phyloP scores from a whole-genome alignment of 2,888 invertebrate species.

The Junonia oenone region DNA sequence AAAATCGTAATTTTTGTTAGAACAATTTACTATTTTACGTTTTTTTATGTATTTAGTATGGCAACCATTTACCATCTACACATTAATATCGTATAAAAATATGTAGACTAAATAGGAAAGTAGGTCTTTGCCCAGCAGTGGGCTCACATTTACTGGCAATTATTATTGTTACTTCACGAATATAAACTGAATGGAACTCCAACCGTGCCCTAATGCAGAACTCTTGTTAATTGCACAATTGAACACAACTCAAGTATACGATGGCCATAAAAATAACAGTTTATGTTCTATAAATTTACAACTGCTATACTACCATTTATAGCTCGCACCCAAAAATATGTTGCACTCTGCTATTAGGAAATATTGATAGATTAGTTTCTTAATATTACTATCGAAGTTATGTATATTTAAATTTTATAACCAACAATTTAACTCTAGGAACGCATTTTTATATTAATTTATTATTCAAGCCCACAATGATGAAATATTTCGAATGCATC shows the following conservation, averaged over 20 bases:
- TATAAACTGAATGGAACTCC: background rate
- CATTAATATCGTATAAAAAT: background rate
- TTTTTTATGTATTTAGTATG: too few relatives aligned
- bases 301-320: conserved; percentile 8
- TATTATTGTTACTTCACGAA: background rate
- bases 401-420: background rate
- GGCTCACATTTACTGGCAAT: background rate
- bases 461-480: background rate
- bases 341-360: background rate
- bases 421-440: background rate
- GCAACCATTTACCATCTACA: too few relatives aligned
- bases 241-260: conserved; percentile 13
- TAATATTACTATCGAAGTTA: background rate
- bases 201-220: conserved; percentile 19
- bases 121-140: background rate
- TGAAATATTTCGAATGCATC: background rate
- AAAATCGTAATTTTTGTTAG: too few relatives aligned
- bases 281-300: conserved; percentile 18
- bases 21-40: too few relatives aligned
- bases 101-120: background rate
- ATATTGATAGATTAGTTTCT: background rate
- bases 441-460: background rate
- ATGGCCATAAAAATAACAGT: conserved; percentile 21
- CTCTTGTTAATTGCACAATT: conserved; percentile 23
- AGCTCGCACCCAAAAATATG: conserved; percentile 10